Evolutionary conservation across 2,888 invertebrate species (phyloP).

Genomic region (Magallana nippona): DNA sequence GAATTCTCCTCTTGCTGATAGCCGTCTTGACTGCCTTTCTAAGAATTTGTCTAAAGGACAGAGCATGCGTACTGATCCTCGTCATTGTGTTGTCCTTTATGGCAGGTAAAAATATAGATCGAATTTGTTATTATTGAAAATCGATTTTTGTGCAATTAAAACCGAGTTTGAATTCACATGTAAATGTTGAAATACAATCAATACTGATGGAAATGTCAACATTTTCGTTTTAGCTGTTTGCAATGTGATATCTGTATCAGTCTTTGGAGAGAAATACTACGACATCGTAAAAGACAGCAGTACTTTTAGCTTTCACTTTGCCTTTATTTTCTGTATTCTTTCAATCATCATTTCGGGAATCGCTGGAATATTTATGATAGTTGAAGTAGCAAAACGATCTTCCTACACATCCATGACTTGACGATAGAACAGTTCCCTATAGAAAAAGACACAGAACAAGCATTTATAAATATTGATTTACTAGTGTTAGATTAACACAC

Average conservation of each 20-base stretch:
- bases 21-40: background rate
- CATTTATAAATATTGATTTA: too few species aligned
- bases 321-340: background rate
- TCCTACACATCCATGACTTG: background rate
- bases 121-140: too few species aligned
- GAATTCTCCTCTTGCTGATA: background rate
- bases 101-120: background rate
- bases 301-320: background rate
- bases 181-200: too few species aligned
- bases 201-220: background rate
- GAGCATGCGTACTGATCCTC: background rate
- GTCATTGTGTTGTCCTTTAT: background rate
- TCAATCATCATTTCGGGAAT: background rate
- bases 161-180: too few species aligned
- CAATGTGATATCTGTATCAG: background rate
- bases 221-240: background rate
- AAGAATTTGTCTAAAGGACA: background rate
- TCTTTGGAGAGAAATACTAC: background rate
- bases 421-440: background rate
- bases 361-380: background rate
- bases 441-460: too few species aligned
- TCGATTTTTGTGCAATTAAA: too few species aligned
- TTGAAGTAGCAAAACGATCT: background rate
- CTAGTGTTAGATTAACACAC: too few species aligned
- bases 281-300: background rate